Base-by-base conservation (phyloP, 2,797 vertebrate species). In the Zenarchopterus dispar region DNA sequence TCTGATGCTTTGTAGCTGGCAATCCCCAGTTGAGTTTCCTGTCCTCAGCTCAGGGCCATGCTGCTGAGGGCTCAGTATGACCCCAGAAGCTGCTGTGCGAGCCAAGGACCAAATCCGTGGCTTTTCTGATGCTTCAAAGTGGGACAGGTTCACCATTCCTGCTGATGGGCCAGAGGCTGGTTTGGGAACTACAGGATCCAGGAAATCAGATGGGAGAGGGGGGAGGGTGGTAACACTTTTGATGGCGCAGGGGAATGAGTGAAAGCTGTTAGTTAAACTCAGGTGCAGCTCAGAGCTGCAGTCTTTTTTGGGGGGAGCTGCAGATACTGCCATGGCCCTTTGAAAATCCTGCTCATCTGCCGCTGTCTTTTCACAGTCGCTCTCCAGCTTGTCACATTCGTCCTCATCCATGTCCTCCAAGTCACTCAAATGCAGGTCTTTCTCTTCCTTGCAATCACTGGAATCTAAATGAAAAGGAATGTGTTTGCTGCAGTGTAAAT, bases 81-180 rank as follows among this genome's bases (percentile, higher is more conserved):
- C 87, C 48, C 90, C 89, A 1, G 94, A 89, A 6, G 92, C 95
- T 0, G 95, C 97, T 0, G 96, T 98, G 46, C 92, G 95, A 16
- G 96, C 97, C 80, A 98, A 86, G 0, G 97, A 99, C 97, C 97
- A 99, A 90, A 98, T 98, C 82, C 94, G 90, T 16, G 96, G 95
- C 73, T 96, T 98, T 74, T 96, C 95, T 0, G 90, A 70, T 9
- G 86, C 68, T 23, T 95, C 93, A 55, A 94, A 96, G 61, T 93
- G 93, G 76, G 91, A 85, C 78, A 91, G 77, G 56, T 88, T 84
- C 68, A 88, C 56, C 0, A 84, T 69, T 19, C 85, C 78, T 2
- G 82, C 7, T 4, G 78, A 17, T 4, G 88, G 70, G 60, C 66
- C 71, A 15, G 69, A 59, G 5, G 77, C 59, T 5, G 84, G 68